Evolutionary conservation across 2,888 invertebrate species (phyloP).

Genomic region (Apamea monoglypha): DNA sequence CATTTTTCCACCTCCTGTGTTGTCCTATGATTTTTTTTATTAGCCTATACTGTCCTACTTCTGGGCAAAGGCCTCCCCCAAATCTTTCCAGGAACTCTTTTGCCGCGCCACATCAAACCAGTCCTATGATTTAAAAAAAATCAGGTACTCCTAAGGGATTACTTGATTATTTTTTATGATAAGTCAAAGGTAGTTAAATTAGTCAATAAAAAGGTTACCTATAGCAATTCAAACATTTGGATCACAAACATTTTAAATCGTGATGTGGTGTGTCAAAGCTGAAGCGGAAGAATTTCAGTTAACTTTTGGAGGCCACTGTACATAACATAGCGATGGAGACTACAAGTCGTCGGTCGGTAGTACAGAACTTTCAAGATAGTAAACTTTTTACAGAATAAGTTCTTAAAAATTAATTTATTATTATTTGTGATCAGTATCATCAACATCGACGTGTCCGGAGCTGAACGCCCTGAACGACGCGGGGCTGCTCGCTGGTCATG

Average conservation of each 20-base stretch:
- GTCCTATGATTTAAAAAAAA: too few species aligned
- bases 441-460: conserved; percentile 85
- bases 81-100: too few species aligned
- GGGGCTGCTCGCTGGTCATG: conserved; percentile 86
- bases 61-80: too few species aligned
- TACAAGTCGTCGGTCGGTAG: neutral
- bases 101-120: too few species aligned
- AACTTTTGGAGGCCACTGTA: neutral
- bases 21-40: too few species aligned
- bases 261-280: neutral
- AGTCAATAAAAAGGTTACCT: neutral
- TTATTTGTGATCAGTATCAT: conserved; percentile 76
- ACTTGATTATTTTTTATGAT: neutral
- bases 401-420: neutral
- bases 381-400: neutral
- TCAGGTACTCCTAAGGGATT: too few species aligned
- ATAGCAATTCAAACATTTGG: neutral
- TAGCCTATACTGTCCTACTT: too few species aligned
- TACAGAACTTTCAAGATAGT: neutral
- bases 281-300: neutral
- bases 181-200: neutral
- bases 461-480: conserved; percentile 81
- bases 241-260: neutral
- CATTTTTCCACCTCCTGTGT: neutral
- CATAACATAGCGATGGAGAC: neutral